These are phyloP conservation scores for Cinclus mexicanus DNA, from an alignment of 2,113 vertebrate genomes.

Conservation along the genomic window DNA sequence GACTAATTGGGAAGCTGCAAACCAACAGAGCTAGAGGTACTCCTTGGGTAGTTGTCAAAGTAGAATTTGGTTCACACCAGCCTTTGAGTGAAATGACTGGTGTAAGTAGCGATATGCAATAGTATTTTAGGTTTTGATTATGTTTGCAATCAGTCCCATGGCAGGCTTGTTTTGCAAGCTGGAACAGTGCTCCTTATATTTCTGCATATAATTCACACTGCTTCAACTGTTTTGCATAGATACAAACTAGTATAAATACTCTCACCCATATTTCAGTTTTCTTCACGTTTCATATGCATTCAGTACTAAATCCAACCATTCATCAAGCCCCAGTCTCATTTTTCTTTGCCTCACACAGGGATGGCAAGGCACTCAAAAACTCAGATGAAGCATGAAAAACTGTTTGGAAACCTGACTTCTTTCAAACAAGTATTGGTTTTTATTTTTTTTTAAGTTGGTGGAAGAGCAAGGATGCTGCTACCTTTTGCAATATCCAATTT, in stretches of 20 bases:
- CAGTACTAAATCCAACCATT: neutral
- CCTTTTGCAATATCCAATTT: neutral
- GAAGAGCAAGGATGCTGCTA: neutral
- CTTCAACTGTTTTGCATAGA: neutral
- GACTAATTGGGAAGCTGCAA: neutral
- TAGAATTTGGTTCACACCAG: neutral
- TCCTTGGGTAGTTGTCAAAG: neutral
- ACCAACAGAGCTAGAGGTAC: neutral
- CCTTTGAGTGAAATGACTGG: neutral
- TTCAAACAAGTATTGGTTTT: neutral
- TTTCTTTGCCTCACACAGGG: neutral
- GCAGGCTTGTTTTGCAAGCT: neutral
- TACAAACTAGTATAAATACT: neutral
- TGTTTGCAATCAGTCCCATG: neutral
- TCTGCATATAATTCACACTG: neutral
- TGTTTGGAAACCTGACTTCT: neutral
- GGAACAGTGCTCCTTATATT: neutral
- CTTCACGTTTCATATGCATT: neutral
- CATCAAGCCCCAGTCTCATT: neutral
- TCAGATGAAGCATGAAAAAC: neutral
- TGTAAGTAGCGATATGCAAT: neutral
- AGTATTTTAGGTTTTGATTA: neutral
- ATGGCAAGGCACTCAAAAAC: neutral
- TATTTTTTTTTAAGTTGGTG: neutral
- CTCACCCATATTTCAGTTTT: neutral